Base-by-base conservation (phyloP, 92 coral and sea anemone species). In the Epizoanthus fatuus region DNA sequence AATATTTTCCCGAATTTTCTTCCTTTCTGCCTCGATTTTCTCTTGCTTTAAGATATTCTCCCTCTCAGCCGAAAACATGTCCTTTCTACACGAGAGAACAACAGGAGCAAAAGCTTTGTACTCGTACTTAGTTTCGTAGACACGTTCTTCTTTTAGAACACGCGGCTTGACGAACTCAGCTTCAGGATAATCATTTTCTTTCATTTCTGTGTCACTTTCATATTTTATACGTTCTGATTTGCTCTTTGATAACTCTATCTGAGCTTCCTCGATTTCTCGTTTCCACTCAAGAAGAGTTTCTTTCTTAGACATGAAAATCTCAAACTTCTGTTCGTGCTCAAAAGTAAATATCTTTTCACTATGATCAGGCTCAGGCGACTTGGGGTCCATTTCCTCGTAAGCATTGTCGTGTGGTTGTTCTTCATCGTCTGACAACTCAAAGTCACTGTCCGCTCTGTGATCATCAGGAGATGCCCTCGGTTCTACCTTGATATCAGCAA, bases 1-100 rank as follows among this genome's bases (percentile, higher is more conserved):
- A 67, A 97, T 97, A 58, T 93, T 97, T 49, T 97, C 99, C 16
- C 98, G 98, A 55, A 97, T 97, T 57, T 90, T 86, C 71, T 88
- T 91, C 75, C 96, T 92, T 55, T 97, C 95, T 57, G 85, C 92
- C 79, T 97, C 99, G 63, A 92, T 86, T 77, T 85, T 93, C 22
- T 86, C 80, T 40, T 91, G 88, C 37, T 93, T 92, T 47, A 93
- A 71, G 20, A 95, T 85, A 51, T 97, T 97, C 76, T 97, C 99
- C 86, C 95, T 97, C 90, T 97, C 90, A 20, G 93, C 89, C 45
- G 70, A 72, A 52, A 81, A 88, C 67, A 76, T 73, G 5, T 85
- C 87, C 44, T 81, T 65, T 38, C 91, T 85, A 17, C 88, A 67
- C 4, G 91, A 79, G 16, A 86, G 72, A 38, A 86, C 82, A n/a